Conservation (phyloP, 2,888 invertebrate species). For the Scaeva pyrastri region DNA sequence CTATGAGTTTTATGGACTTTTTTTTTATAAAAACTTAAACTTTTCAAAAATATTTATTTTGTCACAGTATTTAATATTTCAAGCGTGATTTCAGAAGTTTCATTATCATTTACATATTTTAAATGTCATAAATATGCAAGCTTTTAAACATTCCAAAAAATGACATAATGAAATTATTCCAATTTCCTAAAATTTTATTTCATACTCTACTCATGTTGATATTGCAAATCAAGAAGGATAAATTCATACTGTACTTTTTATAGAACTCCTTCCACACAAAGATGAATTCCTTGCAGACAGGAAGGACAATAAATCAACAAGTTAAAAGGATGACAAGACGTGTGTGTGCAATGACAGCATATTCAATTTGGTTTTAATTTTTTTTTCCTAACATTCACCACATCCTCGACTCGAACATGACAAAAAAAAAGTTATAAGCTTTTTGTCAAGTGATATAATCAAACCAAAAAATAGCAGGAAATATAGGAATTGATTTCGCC, state of each 20-base stretch:
- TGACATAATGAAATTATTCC: too few species aligned
- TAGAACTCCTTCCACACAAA: conserved; percentile 21
- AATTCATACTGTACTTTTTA: background rate
- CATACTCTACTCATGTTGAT: background rate
- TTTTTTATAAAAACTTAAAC: too few species aligned
- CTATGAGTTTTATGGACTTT: too few species aligned
- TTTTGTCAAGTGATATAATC: conserved; percentile 67
- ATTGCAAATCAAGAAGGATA: background rate
- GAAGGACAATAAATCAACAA: conserved; percentile 74
- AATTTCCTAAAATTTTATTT: background rate
- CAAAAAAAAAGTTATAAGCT: conserved; percentile 46
- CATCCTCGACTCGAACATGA: background rate
- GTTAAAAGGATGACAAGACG: conserved; percentile 47
- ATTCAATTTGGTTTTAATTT: conserved; percentile 53
- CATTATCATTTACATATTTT: too few species aligned
- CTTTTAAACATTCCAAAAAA: too few species aligned
- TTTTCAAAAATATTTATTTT: too few species aligned
- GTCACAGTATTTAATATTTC: too few species aligned
- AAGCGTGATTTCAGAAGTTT: too few species aligned
- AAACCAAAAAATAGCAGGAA: conserved; percentile 17
- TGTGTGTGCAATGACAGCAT: conserved; percentile 73
- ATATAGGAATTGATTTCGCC: conserved; percentile 63
- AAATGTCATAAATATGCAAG: too few species aligned
- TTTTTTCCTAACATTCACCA: background rate
- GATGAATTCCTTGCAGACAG: conserved; percentile 71